Percentiles rank a stretch among this genome's conserved stretches.
These are phyloP conservation scores for Gobio gobio DNA, from an alignment of 2,113 vertebrate genomes.

Conservation along the genomic window DNA sequence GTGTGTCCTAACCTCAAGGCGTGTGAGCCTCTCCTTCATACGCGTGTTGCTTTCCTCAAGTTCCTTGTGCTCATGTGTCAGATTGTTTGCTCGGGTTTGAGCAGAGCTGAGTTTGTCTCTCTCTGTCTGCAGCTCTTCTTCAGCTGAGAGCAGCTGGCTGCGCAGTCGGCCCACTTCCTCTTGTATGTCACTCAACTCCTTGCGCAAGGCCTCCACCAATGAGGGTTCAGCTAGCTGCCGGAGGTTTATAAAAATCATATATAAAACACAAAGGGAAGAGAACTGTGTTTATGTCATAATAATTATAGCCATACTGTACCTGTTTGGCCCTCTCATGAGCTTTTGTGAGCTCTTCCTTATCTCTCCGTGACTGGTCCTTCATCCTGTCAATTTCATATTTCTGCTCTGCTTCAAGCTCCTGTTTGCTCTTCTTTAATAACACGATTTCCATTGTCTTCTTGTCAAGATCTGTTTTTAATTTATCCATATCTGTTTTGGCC, in stretches of 20 bases:
- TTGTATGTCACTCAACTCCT: constrained; percentile 71
- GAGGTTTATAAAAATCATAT: not conserved
- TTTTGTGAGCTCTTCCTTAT: constrained; percentile 76
- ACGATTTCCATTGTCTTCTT: constrained; percentile 84
- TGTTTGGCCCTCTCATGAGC: constrained; percentile 75
- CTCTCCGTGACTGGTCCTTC: constrained; percentile 76
- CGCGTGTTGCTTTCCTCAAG: constrained; percentile 61
- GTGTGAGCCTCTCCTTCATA: constrained; percentile 69
- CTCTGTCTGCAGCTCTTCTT: constrained; percentile 81
- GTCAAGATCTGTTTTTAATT: constrained; percentile 70
- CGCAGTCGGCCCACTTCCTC: constrained; percentile 77
- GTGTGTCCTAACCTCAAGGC: constrained; percentile 70
- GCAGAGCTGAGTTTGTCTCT: constrained; percentile 65
- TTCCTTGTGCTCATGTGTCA: constrained; percentile 59
- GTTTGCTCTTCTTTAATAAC: constrained; percentile 78
- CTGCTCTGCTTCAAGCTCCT: constrained; percentile 79
- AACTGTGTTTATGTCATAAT: constrained; percentile 44
- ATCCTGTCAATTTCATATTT: constrained; percentile 76
- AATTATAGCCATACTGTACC: constrained; percentile 55
- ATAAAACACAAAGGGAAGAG: constrained; percentile 47
- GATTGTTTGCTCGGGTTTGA: constrained; percentile 40
- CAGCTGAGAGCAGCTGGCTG: constrained; percentile 73
- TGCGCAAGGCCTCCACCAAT: constrained; percentile 78
- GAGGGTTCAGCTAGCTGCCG: constrained; percentile 79
- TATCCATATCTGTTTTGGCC: constrained; percentile 70